phyloP scores from a whole-genome alignment of 2,113 vertebrate species.

The Ovis canadensis region DNA sequence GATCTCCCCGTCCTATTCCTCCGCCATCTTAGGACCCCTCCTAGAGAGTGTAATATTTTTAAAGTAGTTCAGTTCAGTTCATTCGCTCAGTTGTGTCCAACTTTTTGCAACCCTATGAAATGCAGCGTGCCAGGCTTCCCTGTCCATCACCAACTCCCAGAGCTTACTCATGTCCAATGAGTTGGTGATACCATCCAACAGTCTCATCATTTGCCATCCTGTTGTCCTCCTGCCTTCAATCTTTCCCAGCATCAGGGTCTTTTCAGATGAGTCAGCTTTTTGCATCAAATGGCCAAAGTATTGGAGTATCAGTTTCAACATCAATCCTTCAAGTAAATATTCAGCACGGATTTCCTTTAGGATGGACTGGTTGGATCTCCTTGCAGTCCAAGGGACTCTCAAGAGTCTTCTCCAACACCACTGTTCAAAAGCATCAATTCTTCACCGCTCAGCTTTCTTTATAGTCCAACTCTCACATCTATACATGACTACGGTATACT shows the following conservation, averaged over 20 bases:
- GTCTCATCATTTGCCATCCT: fast-evolving
- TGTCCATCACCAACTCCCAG: not conserved
- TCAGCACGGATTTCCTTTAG: not conserved
- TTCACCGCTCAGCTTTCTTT: fast-evolving
- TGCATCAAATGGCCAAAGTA: not conserved
- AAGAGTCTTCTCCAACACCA: not conserved
- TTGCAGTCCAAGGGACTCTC: not conserved
- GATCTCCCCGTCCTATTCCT: no score
- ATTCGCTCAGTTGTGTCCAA: not conserved
- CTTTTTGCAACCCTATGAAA: not conserved
- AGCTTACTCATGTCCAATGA: not conserved
- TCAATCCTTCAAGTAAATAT: not conserved
- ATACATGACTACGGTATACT: not conserved
- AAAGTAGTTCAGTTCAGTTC: not conserved
- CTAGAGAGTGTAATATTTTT: not conserved
- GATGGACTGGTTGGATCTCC: not conserved
- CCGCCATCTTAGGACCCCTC: no score
- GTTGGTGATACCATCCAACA: not conserved
- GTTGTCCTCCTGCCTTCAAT: not conserved
- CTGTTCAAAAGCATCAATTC: not conserved
- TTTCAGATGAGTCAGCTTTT: not conserved
- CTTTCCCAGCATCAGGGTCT: not conserved
- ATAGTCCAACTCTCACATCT: not conserved
- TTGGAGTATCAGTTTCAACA: not conserved
- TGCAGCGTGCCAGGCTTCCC: not conserved